Evolutionary conservation across 1,140 invertebrate species (phyloP).

Genomic region (Drosophila mojavensis): DNA sequence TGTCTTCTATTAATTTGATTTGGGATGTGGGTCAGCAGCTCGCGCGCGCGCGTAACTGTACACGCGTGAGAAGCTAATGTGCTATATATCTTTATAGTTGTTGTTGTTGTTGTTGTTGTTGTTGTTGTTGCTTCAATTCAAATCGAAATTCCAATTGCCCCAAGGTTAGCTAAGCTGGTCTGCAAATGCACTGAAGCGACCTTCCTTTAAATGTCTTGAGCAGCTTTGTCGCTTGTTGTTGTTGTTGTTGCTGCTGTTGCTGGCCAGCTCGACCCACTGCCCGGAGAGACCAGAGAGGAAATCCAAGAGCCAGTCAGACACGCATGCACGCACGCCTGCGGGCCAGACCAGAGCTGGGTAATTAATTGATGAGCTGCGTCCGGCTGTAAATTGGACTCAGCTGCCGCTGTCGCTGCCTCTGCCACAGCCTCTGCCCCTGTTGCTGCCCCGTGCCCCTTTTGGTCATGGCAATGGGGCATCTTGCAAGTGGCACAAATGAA

Average conservation of each 20-base stretch:
- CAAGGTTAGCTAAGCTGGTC: slow-evolving; percentile 54
- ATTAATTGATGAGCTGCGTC: slow-evolving; percentile 78
- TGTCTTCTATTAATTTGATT: slow-evolving; percentile 51
- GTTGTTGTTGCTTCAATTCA: slow-evolving; percentile 4
- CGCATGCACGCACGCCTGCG: slow-evolving; percentile 29
- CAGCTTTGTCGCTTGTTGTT: slow-evolving; percentile 25
- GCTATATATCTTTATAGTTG: background rate
- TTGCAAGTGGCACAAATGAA: slow-evolving; percentile 22
- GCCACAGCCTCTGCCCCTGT: background rate
- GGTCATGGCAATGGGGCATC: slow-evolving; percentile 40
- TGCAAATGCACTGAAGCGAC: slow-evolving; percentile 58
- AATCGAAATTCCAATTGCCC: slow-evolving; percentile 45
- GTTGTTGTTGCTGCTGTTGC: no score
- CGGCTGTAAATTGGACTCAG: slow-evolving; percentile 67
- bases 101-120: background rate
- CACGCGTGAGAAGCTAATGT: slow-evolving; percentile 64
- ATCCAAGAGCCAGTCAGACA: background rate
- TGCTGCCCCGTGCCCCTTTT: slow-evolving; percentile 27
- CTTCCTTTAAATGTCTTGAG: slow-evolving; percentile 62
- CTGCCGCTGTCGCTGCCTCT: background rate
- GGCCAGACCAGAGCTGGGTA: slow-evolving; percentile 48
- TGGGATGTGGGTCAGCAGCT: slow-evolving; percentile 60
- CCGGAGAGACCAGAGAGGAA: slow-evolving; percentile 20
- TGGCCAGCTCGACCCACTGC: slow-evolving; percentile 37
- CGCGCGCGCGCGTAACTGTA: slow-evolving; percentile 51